phyloP scores from a whole-genome alignment of 2,113 vertebrate genomes.

The Alosa alosa region DNA sequence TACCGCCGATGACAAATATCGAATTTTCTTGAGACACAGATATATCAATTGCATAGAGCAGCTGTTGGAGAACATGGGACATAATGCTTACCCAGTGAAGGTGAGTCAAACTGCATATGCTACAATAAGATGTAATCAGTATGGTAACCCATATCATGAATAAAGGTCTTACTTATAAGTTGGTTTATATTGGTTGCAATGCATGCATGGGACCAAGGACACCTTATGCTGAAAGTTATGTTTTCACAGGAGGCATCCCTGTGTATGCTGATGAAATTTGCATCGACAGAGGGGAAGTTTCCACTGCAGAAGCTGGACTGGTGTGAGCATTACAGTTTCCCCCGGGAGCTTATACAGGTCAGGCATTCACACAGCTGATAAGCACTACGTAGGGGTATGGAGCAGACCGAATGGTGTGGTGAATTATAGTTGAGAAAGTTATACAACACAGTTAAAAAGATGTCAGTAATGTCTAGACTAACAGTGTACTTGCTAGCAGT shows the following conservation, averaged over 20 bases:
- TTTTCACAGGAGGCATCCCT: constrained; percentile 76
- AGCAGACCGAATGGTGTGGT: neutral
- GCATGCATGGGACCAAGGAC: neutral
- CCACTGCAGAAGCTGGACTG: constrained; percentile 81
- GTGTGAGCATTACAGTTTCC: constrained; percentile 82
- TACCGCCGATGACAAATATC: constrained; percentile 80
- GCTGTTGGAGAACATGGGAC: constrained; percentile 75
- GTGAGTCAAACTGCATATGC: constrained; percentile 61
- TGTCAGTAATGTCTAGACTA: neutral
- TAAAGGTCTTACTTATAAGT: neutral
- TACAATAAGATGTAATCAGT: neutral
- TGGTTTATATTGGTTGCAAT: neutral
- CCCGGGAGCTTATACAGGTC: constrained; percentile 78
- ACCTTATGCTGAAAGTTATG: neutral
- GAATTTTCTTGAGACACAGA: constrained; percentile 86
- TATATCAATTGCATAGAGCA: constrained; percentile 79
- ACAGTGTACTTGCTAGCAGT: neutral
- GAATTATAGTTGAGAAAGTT: neutral
- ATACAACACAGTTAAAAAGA: neutral
- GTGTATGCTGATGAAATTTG: constrained; percentile 84
- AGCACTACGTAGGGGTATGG: neutral
- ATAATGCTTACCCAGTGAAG: constrained; percentile 72
- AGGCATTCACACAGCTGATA: constrained; percentile 21
- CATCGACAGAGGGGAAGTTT: constrained; percentile 74
- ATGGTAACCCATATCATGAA: neutral